phyloP scores from a whole-genome alignment of 2,797 vertebrate genomes.

The Balearica regulorum region DNA sequence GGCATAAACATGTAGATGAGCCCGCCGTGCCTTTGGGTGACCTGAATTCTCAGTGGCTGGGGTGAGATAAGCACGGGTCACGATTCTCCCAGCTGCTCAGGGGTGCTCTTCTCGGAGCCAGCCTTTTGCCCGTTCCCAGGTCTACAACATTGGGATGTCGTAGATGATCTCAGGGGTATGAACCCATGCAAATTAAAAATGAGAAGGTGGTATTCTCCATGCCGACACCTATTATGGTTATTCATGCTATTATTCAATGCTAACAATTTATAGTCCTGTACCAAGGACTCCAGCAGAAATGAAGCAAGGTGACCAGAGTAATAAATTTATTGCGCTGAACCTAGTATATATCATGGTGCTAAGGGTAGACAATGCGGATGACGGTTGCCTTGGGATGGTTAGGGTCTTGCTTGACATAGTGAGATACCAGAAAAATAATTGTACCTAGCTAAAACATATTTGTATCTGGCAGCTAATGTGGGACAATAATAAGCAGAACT shows the following conservation, averaged over 20 bases:
- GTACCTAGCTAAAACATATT: neutral
- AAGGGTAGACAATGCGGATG: neutral
- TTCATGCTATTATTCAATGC: neutral
- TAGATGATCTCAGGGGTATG: neutral
- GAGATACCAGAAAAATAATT: neutral
- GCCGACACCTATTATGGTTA: neutral
- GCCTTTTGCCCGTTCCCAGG: neutral
- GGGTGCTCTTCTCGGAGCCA: neutral
- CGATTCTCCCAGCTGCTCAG: neutral
- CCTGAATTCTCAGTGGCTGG: neutral
- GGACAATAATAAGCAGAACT: neutral
- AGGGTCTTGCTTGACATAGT: neutral
- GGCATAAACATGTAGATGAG: neutral
- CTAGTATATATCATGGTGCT: neutral
- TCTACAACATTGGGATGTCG: neutral
- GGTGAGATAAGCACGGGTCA: neutral
- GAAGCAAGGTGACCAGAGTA: neutral
- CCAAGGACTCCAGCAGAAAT: neutral
- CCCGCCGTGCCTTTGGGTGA: neutral
- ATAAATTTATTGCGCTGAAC: slow-evolving; percentile 15
- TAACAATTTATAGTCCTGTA: neutral
- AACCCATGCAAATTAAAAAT: neutral
- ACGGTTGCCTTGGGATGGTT: neutral
- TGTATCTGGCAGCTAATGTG: neutral
- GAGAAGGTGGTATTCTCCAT: neutral